Conservation (phyloP, 2,888 invertebrate species). For the Ashinkailepas kermadecensis region DNA sequence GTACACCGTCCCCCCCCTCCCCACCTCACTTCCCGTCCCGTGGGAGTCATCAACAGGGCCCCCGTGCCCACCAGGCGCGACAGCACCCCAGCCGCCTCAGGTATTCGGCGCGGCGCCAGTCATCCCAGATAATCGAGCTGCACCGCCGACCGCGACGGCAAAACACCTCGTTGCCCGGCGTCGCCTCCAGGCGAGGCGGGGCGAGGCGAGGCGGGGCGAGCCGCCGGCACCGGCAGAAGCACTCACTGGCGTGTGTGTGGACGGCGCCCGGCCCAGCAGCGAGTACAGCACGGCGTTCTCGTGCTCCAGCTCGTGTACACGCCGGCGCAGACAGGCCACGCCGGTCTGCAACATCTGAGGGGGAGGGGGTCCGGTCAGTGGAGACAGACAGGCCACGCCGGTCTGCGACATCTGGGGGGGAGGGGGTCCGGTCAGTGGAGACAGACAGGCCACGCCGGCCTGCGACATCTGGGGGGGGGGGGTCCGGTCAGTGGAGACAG, state of each 20-base stretch:
- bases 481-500: too few species aligned
- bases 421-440: too few species aligned
- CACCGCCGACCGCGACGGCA: not conserved
- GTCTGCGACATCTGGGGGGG: conserved; percentile 57
- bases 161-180: not conserved
- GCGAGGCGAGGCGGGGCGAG: not conserved
- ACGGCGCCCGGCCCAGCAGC: conserved; percentile 39
- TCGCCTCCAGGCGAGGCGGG: not conserved
- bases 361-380: not conserved
- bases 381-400: conserved; percentile 59
- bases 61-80: too few species aligned
- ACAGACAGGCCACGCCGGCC: too few species aligned
- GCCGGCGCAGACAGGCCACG: conserved; percentile 60
- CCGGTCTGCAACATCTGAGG: conserved; percentile 67
- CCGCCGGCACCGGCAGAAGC: too few species aligned
- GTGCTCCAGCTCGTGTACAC: conserved; percentile 67
- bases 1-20: too few species aligned
- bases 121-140: not conserved
- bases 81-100: too few species aligned
- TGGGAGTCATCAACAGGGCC: too few species aligned
- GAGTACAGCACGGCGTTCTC: conserved; percentile 67
- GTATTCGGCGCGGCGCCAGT: not conserved
- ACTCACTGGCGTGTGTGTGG: not conserved
- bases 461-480: too few species aligned
- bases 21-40: too few species aligned